Conservation (phyloP, 2,888 invertebrate genomes). For the Sinelater perroti region DNA sequence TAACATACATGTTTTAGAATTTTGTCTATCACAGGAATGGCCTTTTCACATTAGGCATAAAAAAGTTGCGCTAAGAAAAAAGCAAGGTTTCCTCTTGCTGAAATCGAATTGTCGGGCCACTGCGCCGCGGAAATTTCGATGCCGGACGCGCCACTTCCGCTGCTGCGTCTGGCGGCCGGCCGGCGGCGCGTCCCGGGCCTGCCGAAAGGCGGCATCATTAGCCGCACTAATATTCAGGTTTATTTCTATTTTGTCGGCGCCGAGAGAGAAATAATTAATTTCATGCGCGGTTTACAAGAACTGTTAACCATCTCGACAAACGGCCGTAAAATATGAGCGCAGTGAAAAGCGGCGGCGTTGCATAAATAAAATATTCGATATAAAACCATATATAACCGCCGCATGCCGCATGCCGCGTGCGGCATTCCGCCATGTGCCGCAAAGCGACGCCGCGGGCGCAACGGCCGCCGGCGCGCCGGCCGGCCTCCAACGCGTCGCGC, state of each 20-base stretch:
- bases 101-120: too few relatives aligned
- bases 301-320: conserved; percentile 57
- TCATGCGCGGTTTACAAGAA: conserved; percentile 50
- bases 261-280: conserved; percentile 54
- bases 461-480: too few relatives aligned
- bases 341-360: conserved; percentile 50
- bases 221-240: conserved; percentile 32
- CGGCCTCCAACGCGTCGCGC: conserved; percentile 28
- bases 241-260: conserved; percentile 41
- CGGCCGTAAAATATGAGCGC: conserved; percentile 57
- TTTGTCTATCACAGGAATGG: too few relatives aligned
- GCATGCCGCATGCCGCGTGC: conserved; percentile 36
- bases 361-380: conserved; percentile 47
- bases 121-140: too few relatives aligned
- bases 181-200: too few relatives aligned
- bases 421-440: conserved; percentile 41
- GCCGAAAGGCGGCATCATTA: conserved; percentile 31
- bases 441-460: too few relatives aligned
- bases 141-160: too few relatives aligned
- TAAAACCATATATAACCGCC: conserved; percentile 42
- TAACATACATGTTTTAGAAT: too few relatives aligned
- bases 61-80: too few relatives aligned
- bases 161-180: too few relatives aligned
- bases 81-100: too few relatives aligned
- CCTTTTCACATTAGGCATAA: too few relatives aligned